Base-by-base conservation (phyloP, 2,888 invertebrate species). In the Calameuta pallipes region DNA sequence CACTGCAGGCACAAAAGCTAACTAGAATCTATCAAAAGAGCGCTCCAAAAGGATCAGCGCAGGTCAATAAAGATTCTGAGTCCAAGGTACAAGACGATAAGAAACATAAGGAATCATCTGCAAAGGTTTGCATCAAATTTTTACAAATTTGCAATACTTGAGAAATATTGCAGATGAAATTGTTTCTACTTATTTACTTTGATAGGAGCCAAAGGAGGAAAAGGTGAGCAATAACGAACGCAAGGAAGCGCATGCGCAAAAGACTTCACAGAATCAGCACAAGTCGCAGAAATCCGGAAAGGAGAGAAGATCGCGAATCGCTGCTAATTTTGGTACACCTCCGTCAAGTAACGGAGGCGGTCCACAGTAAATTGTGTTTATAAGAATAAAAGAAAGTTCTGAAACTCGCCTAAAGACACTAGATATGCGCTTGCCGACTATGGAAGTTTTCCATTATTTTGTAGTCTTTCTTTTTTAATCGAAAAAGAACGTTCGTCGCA, bases 1-100 rank as follows among this genome's bases (percentile, higher is more conserved):
- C 94, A 0, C 87, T 94, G 31, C 94, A 94, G 87, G 94, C 93
- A 4, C 91, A 93, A 71, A 93, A 93, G 78, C 92, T 92, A 78
- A 92, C 90, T 79, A 90, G 87, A 69, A 87, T 77, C 31, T 1
- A 15, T 71, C 15, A 31, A 15, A 71, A 71, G 31, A 71, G 15
- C 15, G 15, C 15, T 71, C 71, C 71, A 31, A 71, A 30, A 15
- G 71, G 33, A 71, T 23, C 41, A 23, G 6, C 41, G 0, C 41
- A 56, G 23, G 41, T 56, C 23, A 56, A 56, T 6, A 56, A 56
- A 56, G 23, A 56, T 6, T 56, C 41, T 56, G 15, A 23, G 41
- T 56, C 41, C 9, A 56, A 56, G 9, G 23, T 56, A 56, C 41
- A 56, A 23, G 41, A 56, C 9, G 41, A 15, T 56, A 56, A 56